A percentile compares a stretch with the other conserved stretches of the same genome.
These are phyloP conservation scores for Stratiomys singularior DNA, from an alignment of 2,888 invertebrate genomes.

Conservation along the genomic window DNA sequence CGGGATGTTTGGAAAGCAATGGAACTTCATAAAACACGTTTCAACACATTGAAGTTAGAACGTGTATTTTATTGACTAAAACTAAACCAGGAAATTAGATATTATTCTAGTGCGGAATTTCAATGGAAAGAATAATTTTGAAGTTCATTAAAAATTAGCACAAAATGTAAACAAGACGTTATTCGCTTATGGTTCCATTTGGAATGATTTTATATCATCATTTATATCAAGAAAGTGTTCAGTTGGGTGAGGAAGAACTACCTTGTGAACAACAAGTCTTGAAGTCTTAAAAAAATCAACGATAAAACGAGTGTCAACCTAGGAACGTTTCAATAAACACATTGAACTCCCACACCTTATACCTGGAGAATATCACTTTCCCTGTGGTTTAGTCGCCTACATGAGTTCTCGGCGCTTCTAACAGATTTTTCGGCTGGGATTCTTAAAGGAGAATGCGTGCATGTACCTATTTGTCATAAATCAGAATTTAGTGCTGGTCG, in stretches of 20 bases:
- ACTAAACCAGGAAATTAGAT: conserved; percentile 11
- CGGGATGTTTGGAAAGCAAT: conserved; percentile 28
- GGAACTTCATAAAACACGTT: conserved; percentile 19
- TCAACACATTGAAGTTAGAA: not conserved
- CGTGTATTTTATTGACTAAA: not conserved
- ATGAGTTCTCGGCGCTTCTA: not conserved
- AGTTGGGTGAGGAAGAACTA: not conserved
- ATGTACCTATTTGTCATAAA: conserved; percentile 11
- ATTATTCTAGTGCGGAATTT: not conserved
- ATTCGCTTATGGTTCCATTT: not conserved
- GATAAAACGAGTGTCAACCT: not conserved
- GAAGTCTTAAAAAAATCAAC: not conserved
- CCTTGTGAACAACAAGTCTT: not conserved
- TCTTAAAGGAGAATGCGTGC: not conserved
- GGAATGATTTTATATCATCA: not conserved
- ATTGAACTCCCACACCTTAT: not conserved
- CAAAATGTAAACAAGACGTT: conserved; percentile 7
- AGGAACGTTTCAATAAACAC: not conserved
- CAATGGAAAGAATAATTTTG: not conserved
- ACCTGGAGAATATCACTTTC: not conserved
- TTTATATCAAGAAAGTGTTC: not conserved
- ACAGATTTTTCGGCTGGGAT: not conserved
- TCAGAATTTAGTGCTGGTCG: not conserved
- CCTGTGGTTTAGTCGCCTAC: not conserved
- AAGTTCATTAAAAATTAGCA: not conserved